These are phyloP conservation scores for Callipepla squamata DNA, from an alignment of 2,113 vertebrate genomes.

Conservation along the genomic window DNA sequence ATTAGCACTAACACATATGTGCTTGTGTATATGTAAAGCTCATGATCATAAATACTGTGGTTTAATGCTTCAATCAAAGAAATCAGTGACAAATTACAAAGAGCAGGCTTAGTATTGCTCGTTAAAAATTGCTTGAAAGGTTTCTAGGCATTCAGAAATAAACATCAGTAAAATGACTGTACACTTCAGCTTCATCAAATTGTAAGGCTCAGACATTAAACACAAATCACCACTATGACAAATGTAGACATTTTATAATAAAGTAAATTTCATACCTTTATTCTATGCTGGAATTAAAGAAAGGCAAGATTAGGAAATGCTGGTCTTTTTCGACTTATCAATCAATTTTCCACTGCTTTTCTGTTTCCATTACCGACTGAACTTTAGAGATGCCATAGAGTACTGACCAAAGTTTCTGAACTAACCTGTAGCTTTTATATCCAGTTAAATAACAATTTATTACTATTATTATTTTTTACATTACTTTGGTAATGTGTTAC, in stretches of 20 bases:
- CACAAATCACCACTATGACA: neutral
- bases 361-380: neutral
- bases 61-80: neutral
- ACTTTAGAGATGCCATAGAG: neutral
- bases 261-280: neutral
- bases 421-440: constrained; percentile 7
- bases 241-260: neutral
- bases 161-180: neutral
- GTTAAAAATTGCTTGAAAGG: neutral
- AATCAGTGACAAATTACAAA: neutral
- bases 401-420: neutral
- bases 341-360: neutral
- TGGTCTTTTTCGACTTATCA: neutral
- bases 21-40: neutral
- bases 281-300: constrained; percentile 12
- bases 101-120: neutral
- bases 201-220: constrained; percentile 10
- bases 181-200: neutral
- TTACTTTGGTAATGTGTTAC: neutral
- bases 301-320: neutral
- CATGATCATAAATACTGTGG: neutral
- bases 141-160: neutral
- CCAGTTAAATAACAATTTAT: neutral
- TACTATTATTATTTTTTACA: neutral
- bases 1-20: neutral